Base-by-base conservation (phyloP, 1,140 invertebrate species). In the Psix sp. region DNA sequence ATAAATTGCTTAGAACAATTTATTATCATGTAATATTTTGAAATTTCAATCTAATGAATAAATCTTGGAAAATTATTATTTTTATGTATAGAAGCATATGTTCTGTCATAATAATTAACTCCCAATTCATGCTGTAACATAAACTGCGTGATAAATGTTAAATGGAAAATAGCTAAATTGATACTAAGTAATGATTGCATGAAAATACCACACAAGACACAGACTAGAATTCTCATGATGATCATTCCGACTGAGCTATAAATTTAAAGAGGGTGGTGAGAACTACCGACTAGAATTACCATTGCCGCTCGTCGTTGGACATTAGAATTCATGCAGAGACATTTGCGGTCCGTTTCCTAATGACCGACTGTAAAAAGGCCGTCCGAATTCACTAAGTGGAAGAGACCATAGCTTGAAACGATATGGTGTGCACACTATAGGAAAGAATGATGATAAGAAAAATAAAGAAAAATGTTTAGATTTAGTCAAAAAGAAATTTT, bases 261-360 rank as follows among this genome's bases (percentile, higher is more conserved):
- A 72, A 72, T 72, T 72, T 33, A 46, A 20, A 18, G 31, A 66
- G 40, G 60, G 42, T 57, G 51, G 51, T 63, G 57, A 72, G 59
- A 57, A 68, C 72, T 68, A 52, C 48, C 59, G 66, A 33, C 46
- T 76, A 36, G 54, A 45, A 75, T 71, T 75, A 71, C 51, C 51
- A 51, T 59, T 59, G 40, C 35, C 51, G 54, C 62, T 62, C 56
- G 66, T 67, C 71, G 46, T 72, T 67, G 77, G 78, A 79, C 84
- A 86, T 87, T 85, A 85, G 84, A 85, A 86, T 87, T 85, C 84
- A 86, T 84, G 84, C 82, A 78, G 82, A 85, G 81, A 84, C 84
- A 84, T 86, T 87, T 84, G 83, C 77, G 85, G 84, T 84, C 78
- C 77, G 72, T 78, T 78, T 82, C 78, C 82, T 87, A 86, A 87